phyloP scores from a whole-genome alignment of 2,888 invertebrate species.

The Allacma fusca region DNA sequence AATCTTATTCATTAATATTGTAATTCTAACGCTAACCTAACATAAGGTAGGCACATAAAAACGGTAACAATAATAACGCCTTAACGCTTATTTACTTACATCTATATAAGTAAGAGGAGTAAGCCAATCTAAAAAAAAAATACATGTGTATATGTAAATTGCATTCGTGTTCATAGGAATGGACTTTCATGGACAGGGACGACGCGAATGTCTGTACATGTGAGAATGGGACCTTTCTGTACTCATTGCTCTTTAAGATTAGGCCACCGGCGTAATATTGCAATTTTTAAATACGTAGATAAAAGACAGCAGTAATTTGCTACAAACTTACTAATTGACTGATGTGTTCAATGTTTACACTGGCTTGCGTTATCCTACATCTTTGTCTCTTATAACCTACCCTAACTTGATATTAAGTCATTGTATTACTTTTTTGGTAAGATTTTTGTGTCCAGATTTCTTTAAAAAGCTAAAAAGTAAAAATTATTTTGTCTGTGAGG shows the following conservation, averaged over 20 bases:
- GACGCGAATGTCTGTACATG: background rate
- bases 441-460: background rate
- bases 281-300: background rate
- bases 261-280: background rate
- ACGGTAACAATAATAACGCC: conserved; percentile 38
- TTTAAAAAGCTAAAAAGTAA: background rate
- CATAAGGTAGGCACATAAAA: conserved; percentile 37
- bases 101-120: conserved; percentile 11
- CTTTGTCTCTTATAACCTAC: conserved; percentile 7
- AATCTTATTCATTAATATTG: background rate
- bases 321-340: conserved; percentile 8
- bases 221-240: background rate
- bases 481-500: conserved; percentile 19
- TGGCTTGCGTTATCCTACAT: background rate
- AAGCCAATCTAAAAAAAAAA: conserved; percentile 1
- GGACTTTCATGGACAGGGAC: background rate
- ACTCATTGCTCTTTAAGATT: background rate
- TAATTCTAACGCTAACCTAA: conserved; percentile 21
- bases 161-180: conserved; percentile 23
- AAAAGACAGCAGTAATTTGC: background rate
- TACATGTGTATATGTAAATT: background rate
- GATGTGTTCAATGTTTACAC: conserved; percentile 16
- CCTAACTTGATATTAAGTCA: conserved; percentile 16
- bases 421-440: background rate
- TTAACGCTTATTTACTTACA: conserved; percentile 12